These are phyloP conservation scores for Antheraea yamamai DNA, from an alignment of 2,888 invertebrate species.

Conservation along the genomic window DNA sequence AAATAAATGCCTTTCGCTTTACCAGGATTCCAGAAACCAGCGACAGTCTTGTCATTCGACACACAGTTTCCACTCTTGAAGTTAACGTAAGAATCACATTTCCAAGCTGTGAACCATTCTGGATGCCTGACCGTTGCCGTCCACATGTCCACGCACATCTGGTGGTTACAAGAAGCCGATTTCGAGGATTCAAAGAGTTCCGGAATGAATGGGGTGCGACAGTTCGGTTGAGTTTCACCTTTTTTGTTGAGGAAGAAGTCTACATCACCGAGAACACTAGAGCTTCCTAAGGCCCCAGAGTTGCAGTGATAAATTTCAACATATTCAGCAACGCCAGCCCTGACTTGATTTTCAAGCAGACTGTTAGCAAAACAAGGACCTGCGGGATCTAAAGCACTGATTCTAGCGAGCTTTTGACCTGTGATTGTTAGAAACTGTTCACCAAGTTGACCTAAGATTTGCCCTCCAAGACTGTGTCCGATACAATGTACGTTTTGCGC, in stretches of 20 bases:
- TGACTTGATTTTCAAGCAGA: constrained; percentile 17
- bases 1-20: constrained; percentile 66
- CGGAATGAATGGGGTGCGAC: constrained; percentile 56
- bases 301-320: constrained; percentile 22
- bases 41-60: constrained; percentile 52
- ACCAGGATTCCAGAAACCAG: constrained; percentile 70
- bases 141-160: constrained; percentile 53
- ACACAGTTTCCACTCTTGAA: constrained; percentile 49
- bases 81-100: constrained; percentile 41
- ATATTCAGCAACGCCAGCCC: constrained; percentile 16
- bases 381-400: constrained; percentile 19
- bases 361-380: constrained; percentile 16
- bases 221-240: constrained; percentile 77
- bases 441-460: constrained; percentile 15
- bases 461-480: constrained; percentile 19
- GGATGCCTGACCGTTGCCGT: constrained; percentile 51
- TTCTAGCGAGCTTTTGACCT: constrained; percentile 11
- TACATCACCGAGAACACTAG: constrained; percentile 61
- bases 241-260: constrained; percentile 77
- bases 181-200: constrained; percentile 53
- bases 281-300: constrained; percentile 59
- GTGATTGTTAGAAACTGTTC: constrained; percentile 14
- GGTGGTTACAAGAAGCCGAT: constrained; percentile 59
- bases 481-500: constrained; percentile 16
- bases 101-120: constrained; percentile 49